Base-by-base conservation (phyloP, 2,888 invertebrate genomes). In the Drosophila longiperda region DNA sequence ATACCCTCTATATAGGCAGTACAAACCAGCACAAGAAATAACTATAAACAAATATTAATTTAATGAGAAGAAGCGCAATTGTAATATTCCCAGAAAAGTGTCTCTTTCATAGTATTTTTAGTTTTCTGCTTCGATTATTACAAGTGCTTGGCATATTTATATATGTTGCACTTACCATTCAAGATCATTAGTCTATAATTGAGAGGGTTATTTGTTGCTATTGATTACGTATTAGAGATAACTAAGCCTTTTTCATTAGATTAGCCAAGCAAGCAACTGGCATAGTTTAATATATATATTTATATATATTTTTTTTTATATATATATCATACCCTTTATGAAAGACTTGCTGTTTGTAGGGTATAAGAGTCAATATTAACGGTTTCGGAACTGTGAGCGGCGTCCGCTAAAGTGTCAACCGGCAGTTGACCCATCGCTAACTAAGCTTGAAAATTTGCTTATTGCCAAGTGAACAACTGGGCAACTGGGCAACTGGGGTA, bases 381-480 rank as follows among this genome's bases (percentile, higher is more conserved):
- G 15, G 42, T 45, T 63, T 52, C 34, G 42, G 15, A 34, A 45
- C 66, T 57, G 34, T 9, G 33, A 42, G 40, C 29, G 33, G 36
- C 64, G 36, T 61, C 23, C 36, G 55, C 8, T 26, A 29, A 61
- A 80, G 71, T 71, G 71, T 62, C 57, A 64, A 61, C 48, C 63
- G 70, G 54, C 72, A 71, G 64, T 77, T 78, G 78, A 76, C 72
- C 81, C 67, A 52, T 68, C 63, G 62, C 78, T 58, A 78, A 77
- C 65, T 73, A 73, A 80, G 78, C 78, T 61, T 78, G 62, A 38
- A 78, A 78, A 81, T 78, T 81, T 78, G 81, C 78, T 65, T 78
- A 78, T 68, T 72, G 81, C 59, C 67, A 63, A 76, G 33, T 50
- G 75, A 54, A 33, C 66, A 72, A 65, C 9, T 50, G 50, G 42